Conservation (phyloP, 2,888 invertebrate species). For the Cerastoderma edule region DNA sequence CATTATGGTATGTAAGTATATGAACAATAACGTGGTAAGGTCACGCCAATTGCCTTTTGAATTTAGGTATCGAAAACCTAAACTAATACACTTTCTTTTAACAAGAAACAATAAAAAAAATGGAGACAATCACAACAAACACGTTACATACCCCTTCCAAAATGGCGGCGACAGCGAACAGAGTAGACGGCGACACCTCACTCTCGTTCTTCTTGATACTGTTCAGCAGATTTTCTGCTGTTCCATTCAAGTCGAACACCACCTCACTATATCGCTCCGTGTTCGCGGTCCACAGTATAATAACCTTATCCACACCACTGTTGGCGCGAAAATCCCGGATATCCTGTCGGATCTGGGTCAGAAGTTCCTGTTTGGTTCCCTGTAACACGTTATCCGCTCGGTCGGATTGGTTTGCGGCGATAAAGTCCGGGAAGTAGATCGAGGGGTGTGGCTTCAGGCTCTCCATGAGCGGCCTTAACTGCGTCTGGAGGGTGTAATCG, state of each 20-base stretch:
- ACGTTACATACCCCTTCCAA: slow-evolving; percentile 92
- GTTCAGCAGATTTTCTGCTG: slow-evolving; percentile 90
- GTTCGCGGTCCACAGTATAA: slow-evolving; percentile 98
- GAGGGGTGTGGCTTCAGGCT: slow-evolving; percentile 92
- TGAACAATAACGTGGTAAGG: no score
- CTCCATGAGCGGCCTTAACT: slow-evolving; percentile 89
- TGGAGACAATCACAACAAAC: no score
- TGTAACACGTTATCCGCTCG: slow-evolving; percentile 94
- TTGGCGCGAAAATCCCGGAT: slow-evolving; percentile 91
- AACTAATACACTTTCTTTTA: no score
- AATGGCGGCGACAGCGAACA: slow-evolving; percentile 96
- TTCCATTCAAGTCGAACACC: slow-evolving; percentile 92
- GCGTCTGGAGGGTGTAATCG: slow-evolving; percentile 91
- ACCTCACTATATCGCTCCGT: slow-evolving; percentile 95
- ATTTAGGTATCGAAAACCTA: no score
- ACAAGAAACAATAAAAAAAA: no score
- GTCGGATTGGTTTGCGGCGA: slow-evolving; percentile 97
- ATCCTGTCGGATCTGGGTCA: slow-evolving; percentile 90
- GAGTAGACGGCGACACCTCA: slow-evolving; percentile 96
- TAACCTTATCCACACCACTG: slow-evolving; percentile 79
- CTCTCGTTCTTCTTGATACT: slow-evolving; percentile 90
- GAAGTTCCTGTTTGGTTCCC: slow-evolving; percentile 88
- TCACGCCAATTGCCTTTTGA: no score
- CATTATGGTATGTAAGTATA: no score
- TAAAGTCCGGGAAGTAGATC: slow-evolving; percentile 94